Evolutionary conservation across 2,113 vertebrate genomes (phyloP).

Genomic region (Pyrgilauda ruficollis): DNA sequence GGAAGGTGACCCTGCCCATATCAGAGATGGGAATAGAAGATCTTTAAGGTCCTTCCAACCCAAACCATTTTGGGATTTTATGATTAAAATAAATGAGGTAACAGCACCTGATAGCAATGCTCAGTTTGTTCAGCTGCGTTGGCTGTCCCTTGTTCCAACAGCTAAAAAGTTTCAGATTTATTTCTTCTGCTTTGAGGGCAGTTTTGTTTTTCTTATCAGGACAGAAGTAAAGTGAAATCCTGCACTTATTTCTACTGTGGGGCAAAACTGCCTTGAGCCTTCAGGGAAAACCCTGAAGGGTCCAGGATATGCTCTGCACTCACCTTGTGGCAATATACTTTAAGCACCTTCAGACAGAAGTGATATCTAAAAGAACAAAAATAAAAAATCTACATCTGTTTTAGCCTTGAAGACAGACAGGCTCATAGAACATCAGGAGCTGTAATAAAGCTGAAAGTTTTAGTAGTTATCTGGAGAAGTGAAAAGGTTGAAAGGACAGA

Average conservation of each 20-base stretch:
- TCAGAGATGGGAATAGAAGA: rapidly evolving
- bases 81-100: background rate
- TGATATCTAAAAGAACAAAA: background rate
- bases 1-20: background rate
- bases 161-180: background rate
- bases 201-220: background rate
- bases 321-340: background rate
- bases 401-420: background rate
- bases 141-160: background rate
- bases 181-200: background rate
- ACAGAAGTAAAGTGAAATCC: background rate
- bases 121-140: background rate
- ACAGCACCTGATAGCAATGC: rapidly evolving
- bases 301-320: background rate
- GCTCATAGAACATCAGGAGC: background rate
- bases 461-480: background rate
- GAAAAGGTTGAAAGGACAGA: background rate
- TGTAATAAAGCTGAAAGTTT: background rate
- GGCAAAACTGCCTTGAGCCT: background rate
- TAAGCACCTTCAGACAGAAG: background rate
- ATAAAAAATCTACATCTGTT: background rate
- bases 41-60: background rate
- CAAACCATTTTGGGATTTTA: background rate
- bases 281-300: background rate
- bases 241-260: background rate